A percentile compares a stretch with the other conserved stretches of the same genome.
phyloP scores from a whole-genome alignment of 2,113 vertebrate species.

The Hystrix brachyura region DNA sequence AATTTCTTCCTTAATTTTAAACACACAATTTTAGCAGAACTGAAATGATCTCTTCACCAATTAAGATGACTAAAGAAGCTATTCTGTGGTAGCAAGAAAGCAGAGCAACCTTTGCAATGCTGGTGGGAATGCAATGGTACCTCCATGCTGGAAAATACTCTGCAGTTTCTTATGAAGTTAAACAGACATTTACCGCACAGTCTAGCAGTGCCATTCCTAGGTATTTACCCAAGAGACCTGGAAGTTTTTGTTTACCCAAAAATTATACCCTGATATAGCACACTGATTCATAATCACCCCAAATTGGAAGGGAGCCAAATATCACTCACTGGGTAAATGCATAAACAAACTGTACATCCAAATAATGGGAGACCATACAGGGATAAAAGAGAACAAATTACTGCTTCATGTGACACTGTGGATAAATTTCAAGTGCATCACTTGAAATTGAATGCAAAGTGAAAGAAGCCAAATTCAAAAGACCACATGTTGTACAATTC shows the following conservation, averaged over 20 bases:
- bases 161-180: neutral
- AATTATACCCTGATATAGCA: neutral
- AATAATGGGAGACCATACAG: neutral
- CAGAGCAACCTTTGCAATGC: neutral
- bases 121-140: neutral
- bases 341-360: neutral
- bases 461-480: conserved; percentile 55
- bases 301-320: neutral
- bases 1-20: neutral
- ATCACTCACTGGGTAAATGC: neutral
- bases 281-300: neutral
- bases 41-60: neutral
- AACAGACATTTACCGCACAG: neutral
- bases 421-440: neutral
- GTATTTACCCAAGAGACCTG: conserved; percentile 2
- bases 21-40: neutral
- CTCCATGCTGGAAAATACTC: neutral
- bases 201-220: neutral
- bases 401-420: neutral
- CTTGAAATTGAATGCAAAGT: neutral
- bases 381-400: neutral
- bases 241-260: neutral
- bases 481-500: neutral
- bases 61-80: neutral
- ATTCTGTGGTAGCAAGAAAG: neutral